phyloP scores from a whole-genome alignment of 2,888 invertebrate species.

The Drosophila suboccidentalis region DNA sequence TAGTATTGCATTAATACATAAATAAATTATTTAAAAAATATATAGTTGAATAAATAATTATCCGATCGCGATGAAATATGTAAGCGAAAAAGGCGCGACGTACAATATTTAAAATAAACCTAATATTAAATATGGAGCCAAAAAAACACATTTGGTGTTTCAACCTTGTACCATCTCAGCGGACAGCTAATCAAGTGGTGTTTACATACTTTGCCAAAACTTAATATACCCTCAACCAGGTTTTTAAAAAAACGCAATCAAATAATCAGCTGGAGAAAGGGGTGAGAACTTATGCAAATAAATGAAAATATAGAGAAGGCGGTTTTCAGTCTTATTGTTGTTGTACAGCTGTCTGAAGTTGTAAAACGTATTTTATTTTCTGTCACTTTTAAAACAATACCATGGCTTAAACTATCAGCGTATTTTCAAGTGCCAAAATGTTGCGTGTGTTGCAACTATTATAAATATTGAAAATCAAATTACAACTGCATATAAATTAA shows the following conservation, averaged over 20 bases:
- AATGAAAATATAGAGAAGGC: not conserved
- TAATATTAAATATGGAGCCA: no score
- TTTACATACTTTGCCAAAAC: not conserved
- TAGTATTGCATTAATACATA: no score
- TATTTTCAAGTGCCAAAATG: slow-evolving; percentile 8
- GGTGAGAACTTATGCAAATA: slow-evolving; percentile 44
- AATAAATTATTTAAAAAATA: no score
- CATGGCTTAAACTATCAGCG: not conserved
- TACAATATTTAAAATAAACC: no score
- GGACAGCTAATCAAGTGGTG: no score
- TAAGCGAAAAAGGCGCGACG: no score
- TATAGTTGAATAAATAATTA: no score
- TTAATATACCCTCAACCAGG: not conserved
- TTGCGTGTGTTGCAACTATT: slow-evolving; percentile 20
- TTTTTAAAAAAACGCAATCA: no score
- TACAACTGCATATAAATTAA: slow-evolving; percentile 21
- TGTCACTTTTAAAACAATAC: slow-evolving; percentile 16
- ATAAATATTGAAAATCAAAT: slow-evolving; percentile 55
- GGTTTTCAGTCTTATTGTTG: not conserved
- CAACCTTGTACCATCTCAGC: no score
- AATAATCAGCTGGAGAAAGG: not conserved
- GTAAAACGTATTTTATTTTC: slow-evolving; percentile 1
- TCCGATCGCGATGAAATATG: no score
- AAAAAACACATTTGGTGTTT: no score
- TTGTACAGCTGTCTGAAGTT: not conserved